A percentile compares a stretch with the other conserved stretches of the same genome.
Conservation (phyloP, 2,888 invertebrate genomes). For the Tyria jacobaeae region DNA sequence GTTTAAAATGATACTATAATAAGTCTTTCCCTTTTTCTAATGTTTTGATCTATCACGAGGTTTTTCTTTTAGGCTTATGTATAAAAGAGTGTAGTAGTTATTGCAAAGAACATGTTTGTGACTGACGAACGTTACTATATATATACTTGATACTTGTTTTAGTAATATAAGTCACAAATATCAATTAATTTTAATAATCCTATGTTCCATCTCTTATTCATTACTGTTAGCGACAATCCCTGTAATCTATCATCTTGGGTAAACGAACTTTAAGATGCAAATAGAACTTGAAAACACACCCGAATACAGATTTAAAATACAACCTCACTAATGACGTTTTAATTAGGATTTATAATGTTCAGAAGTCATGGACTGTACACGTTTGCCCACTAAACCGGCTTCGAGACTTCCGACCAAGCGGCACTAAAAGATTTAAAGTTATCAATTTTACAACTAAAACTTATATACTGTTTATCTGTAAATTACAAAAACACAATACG, state of each 20-base stretch:
- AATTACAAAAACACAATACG: slow-evolving; percentile 8
- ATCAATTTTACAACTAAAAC: neutral
- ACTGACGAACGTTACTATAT: neutral
- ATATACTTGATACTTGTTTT: neutral
- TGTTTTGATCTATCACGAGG: no score
- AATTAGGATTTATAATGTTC: slow-evolving; percentile 49
- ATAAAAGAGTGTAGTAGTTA: no score
- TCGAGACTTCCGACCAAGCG: slow-evolving; percentile 22
- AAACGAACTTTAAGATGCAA: slow-evolving; percentile 46
- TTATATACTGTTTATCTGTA: neutral
- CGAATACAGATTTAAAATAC: slow-evolving; percentile 44
- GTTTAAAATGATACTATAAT: no score
- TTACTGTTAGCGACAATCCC: slow-evolving; percentile 35
- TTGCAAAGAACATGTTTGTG: no score
- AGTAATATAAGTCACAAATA: neutral
- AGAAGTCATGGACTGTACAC: slow-evolving; percentile 22
- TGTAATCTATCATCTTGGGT: slow-evolving; percentile 46
- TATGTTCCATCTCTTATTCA: slow-evolving; percentile 23
- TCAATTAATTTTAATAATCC: slow-evolving; percentile 14
- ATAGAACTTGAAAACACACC: slow-evolving; percentile 45
- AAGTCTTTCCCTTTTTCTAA: no score
- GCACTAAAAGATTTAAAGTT: slow-evolving; percentile 2
- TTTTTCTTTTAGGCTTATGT: no score
- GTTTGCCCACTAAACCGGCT: slow-evolving; percentile 26
- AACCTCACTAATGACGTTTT: slow-evolving; percentile 40